Evolutionary conservation across 2,113 vertebrate species (phyloP).

Genomic region (Myiagra hebetior): DNA sequence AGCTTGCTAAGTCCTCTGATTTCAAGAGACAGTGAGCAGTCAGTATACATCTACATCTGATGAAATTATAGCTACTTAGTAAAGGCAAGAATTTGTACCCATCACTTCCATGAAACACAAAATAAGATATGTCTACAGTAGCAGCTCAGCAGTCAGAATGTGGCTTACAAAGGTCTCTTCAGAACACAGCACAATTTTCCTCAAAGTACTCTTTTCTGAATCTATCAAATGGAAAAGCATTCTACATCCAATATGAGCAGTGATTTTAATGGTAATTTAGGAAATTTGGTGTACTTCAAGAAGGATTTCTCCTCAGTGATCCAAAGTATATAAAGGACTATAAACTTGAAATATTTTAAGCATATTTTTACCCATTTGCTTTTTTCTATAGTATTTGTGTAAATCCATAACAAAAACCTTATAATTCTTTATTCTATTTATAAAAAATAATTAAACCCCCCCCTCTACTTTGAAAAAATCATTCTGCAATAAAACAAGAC

Average conservation of each 20-base stretch:
- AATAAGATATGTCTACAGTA: background rate
- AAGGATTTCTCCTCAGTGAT: background rate
- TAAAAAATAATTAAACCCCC: background rate
- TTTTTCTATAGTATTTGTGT: background rate
- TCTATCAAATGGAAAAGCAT: background rate
- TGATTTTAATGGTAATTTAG: background rate
- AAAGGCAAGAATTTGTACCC: background rate
- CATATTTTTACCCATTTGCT: background rate
- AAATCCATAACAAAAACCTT: background rate
- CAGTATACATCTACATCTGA: background rate
- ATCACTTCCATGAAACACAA: background rate
- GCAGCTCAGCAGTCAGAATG: background rate
- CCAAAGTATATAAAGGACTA: background rate
- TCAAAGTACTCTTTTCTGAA: background rate
- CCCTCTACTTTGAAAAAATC: background rate
- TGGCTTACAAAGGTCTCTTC: background rate
- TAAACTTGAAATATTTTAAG: background rate
- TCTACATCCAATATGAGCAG: background rate
- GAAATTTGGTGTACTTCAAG: background rate
- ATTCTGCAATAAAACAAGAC: background rate
- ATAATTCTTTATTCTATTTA: background rate
- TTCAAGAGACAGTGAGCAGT: background rate
- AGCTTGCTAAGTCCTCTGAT: background rate
- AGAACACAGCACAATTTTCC: background rate
- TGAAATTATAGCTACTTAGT: background rate